Conservation (phyloP, 2,888 invertebrate genomes). For the Acleris cristana region DNA sequence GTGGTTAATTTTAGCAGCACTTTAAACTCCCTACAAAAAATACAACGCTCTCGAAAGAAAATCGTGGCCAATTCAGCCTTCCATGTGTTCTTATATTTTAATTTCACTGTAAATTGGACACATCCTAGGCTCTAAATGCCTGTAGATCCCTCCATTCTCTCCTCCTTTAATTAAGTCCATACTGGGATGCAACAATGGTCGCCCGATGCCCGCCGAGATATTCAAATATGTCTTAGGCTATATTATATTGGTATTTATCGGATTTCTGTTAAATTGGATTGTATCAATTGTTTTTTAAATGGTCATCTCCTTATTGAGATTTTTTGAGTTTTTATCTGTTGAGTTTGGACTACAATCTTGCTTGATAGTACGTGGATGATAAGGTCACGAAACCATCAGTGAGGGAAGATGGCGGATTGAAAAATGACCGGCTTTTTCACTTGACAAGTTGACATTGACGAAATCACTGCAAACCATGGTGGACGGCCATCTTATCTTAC, state of each 20-base stretch:
- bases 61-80: slow-evolving; percentile 28
- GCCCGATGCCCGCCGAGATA: slow-evolving; percentile 79
- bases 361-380: too few species aligned
- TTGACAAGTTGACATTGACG: too few species aligned
- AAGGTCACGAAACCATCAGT: too few species aligned
- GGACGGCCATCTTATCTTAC: too few species aligned
- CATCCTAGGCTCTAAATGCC: slow-evolving; percentile 69
- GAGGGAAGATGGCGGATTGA: too few species aligned
- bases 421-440: too few species aligned
- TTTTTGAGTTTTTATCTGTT: not conserved
- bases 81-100: slow-evolving; percentile 30
- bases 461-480: too few species aligned
- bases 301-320: slow-evolving; percentile 9
- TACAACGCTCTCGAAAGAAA: slow-evolving; percentile 1
- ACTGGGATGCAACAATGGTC: slow-evolving; percentile 80
- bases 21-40: not conserved
- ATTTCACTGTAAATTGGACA: slow-evolving; percentile 35
- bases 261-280: slow-evolving; percentile 36
- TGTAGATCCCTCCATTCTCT: slow-evolving; percentile 73
- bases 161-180: slow-evolving; percentile 82
- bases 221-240: slow-evolving; percentile 81
- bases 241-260: slow-evolving; percentile 76
- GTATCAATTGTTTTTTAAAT: slow-evolving; percentile 33
- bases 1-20: not conserved
- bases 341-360: too few species aligned